phyloP scores from a whole-genome alignment of 2,113 vertebrate genomes.

The Podarcis muralis region DNA sequence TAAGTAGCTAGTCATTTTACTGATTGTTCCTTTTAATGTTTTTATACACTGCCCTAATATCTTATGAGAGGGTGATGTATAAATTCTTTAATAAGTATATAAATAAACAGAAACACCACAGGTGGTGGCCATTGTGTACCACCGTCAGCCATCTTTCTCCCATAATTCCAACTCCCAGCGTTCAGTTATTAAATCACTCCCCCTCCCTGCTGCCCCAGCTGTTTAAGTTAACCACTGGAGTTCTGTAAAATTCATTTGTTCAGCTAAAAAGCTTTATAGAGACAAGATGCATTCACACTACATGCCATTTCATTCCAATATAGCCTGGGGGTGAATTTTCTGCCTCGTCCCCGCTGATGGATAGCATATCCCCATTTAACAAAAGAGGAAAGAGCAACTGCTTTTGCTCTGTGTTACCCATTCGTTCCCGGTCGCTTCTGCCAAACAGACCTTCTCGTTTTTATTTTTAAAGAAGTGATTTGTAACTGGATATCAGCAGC shows the following conservation, averaged over 20 bases:
- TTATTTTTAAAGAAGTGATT: conserved; percentile 39
- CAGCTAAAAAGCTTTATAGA: conserved; percentile 58
- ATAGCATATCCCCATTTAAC: conserved; percentile 56
- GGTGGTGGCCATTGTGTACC: conserved; percentile 49
- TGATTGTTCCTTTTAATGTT: no score
- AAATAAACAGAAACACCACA: conserved; percentile 18
- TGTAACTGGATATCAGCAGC: conserved; percentile 52
- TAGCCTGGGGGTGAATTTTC: conserved; percentile 45
- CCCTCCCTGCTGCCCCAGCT: conserved; percentile 40
- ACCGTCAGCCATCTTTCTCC: conserved; percentile 19
- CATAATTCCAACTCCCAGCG: conserved; percentile 48
- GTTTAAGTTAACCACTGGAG: conserved; percentile 57
- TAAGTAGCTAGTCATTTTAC: no score
- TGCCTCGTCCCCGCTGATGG: conserved; percentile 61
- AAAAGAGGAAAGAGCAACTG: conserved; percentile 54
- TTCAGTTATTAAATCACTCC: conserved; percentile 41
- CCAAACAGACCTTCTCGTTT: conserved; percentile 63
- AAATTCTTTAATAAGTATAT: no score
- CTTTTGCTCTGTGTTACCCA: conserved; percentile 65
- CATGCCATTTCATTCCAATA: conserved; percentile 55
- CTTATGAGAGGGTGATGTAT: no score
- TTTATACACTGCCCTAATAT: no score
- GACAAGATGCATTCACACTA: conserved; percentile 60
- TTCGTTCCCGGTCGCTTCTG: conserved; percentile 62
- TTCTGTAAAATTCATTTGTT: conserved; percentile 71